Evolutionary conservation across 2,797 vertebrate genomes (phyloP).

Genomic region (Euphonia xanthogaster): DNA sequence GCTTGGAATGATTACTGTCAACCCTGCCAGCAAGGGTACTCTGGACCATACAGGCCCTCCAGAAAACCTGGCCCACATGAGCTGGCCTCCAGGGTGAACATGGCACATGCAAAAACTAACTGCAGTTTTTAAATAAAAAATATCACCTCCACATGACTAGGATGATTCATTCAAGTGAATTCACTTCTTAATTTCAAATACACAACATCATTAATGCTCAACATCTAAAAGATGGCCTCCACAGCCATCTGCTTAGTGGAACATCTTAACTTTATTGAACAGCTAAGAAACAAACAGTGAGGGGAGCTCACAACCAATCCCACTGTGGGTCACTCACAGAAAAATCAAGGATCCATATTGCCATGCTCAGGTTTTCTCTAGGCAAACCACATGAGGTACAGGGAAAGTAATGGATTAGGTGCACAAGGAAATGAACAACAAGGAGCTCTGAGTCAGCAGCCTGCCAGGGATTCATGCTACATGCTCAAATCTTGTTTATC

Average conservation of each 20-base stretch:
- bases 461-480: neutral
- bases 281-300: neutral
- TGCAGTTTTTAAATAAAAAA: neutral
- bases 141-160: neutral
- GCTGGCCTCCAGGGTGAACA: neutral
- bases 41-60: rapidly evolving
- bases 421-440: neutral
- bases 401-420: neutral
- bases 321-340: neutral
- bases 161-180: neutral
- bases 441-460: neutral
- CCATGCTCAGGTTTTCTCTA: neutral
- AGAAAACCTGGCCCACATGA: neutral
- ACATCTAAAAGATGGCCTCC: neutral
- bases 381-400: rapidly evolving
- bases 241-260: neutral
- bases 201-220: neutral
- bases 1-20: neutral
- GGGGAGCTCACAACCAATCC: neutral
- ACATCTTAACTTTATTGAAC: neutral
- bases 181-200: neutral
- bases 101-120: neutral
- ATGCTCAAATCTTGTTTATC: neutral
- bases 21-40: neutral
- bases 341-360: neutral